A percentile compares a stretch with the other conserved stretches of the same genome.
These are phyloP conservation scores for Xiphorhynchus elegans DNA, from an alignment of 2,113 vertebrate species.

Conservation along the genomic window DNA sequence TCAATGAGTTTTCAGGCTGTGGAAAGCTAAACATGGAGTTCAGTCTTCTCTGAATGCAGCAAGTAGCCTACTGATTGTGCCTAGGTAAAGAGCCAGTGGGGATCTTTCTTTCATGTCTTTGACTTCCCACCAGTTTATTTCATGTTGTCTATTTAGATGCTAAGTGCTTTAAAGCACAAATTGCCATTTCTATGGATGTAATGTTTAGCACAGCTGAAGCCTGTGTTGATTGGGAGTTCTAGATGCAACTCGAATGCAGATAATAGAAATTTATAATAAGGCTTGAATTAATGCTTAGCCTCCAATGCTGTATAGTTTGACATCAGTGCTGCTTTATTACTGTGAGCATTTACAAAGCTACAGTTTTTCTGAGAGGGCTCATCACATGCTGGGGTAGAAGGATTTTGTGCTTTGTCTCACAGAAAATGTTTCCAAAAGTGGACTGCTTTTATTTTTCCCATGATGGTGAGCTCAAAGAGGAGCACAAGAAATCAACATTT, in stretches of 20 bases:
- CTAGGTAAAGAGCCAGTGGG: not conserved
- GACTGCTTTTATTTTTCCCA: not conserved
- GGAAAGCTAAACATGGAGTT: not conserved
- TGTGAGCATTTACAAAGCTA: not conserved
- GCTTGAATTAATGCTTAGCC: not conserved
- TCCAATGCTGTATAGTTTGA: not conserved
- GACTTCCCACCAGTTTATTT: constrained; percentile 2
- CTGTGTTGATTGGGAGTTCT: not conserved
- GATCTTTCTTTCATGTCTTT: not conserved
- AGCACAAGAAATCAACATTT: not conserved
- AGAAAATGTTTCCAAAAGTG: not conserved
- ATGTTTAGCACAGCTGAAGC: constrained; percentile 16
- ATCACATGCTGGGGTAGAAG: not conserved
- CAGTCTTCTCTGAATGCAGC: not conserved
- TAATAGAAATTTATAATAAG: constrained; percentile 1
- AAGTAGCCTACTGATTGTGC: not conserved
- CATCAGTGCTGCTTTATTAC: not conserved
- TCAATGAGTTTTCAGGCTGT: not conserved
- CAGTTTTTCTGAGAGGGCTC: not conserved
- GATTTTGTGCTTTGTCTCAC: not conserved
- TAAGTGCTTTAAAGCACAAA: not conserved
- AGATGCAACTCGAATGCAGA: not conserved
- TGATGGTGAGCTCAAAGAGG: not conserved
- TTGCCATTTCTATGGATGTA: not conserved
- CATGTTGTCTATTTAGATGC: not conserved